Conservation (phyloP, 1,140 invertebrate genomes). For the Asbolus verrucosus region DNA sequence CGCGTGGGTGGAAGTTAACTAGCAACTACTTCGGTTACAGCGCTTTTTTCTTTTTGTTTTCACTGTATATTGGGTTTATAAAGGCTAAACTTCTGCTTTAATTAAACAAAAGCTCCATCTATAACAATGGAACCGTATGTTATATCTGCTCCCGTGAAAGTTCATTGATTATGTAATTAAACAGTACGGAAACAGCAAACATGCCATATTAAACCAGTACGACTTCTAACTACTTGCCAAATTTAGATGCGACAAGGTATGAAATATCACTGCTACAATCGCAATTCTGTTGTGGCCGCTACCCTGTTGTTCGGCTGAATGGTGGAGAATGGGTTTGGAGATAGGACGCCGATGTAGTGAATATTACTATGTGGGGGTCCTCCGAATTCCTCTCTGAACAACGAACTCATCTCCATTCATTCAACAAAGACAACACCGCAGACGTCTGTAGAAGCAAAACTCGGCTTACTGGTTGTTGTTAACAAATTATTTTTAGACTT, state of each 20-base stretch:
- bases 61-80: not conserved
- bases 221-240: not conserved
- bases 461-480: too few relatives aligned
- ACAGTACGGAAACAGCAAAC: conserved; percentile 22
- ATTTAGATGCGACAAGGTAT: conserved; percentile 10
- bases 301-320: not conserved
- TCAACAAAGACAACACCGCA: too few relatives aligned
- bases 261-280: conserved; percentile 6
- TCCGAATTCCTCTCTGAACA: too few relatives aligned
- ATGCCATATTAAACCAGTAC: conserved; percentile 23
- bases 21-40: too few relatives aligned
- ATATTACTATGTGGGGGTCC: too few relatives aligned
- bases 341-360: too few relatives aligned
- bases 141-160: not conserved
- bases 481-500: too few relatives aligned
- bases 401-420: too few relatives aligned
- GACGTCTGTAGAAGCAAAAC: too few relatives aligned
- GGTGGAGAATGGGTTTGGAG: too few relatives aligned
- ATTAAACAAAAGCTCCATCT: not conserved
- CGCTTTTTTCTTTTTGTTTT: too few relatives aligned
- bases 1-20: too few relatives aligned
- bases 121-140: conserved; percentile 8
- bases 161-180: conserved; percentile 21
- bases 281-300: conserved; percentile 1
- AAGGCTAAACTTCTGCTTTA: not conserved